Conservation (phyloP, 2,888 invertebrate genomes). For the Carcina quercana region DNA sequence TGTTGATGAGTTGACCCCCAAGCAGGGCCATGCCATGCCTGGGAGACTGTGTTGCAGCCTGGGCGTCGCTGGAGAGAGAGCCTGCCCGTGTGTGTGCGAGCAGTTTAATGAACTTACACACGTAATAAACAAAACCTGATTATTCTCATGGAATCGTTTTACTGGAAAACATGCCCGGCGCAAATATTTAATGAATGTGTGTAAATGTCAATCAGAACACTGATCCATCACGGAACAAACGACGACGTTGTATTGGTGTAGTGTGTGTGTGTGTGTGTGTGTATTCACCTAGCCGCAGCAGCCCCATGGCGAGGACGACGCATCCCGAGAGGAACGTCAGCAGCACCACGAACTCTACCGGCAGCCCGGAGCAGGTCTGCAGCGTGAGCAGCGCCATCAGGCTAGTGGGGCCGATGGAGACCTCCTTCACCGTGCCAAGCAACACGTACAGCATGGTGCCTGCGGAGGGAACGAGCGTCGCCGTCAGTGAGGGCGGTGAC, state of each 20-base stretch:
- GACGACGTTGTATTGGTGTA: neutral
- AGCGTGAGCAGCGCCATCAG: slow-evolving; percentile 91
- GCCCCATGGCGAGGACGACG: slow-evolving; percentile 85
- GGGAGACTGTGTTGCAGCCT: too few relatives aligned
- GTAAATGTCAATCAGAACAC: too few relatives aligned
- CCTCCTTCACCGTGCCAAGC: slow-evolving; percentile 91
- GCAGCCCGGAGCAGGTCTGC: slow-evolving; percentile 80
- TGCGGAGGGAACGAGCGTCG: slow-evolving; percentile 29
- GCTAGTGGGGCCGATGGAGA: slow-evolving; percentile 94
- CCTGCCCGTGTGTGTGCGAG: too few relatives aligned
- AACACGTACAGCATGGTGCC: slow-evolving; percentile 90
- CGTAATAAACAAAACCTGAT: too few relatives aligned
- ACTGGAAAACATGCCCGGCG: too few relatives aligned
- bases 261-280: neutral
- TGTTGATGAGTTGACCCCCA: too few relatives aligned
- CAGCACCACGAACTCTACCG: slow-evolving; percentile 82
- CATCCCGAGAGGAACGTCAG: slow-evolving; percentile 86
- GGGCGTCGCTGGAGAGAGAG: too few relatives aligned
- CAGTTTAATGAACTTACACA: too few relatives aligned
- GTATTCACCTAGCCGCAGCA: slow-evolving; percentile 83
- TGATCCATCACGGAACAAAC: too few relatives aligned
- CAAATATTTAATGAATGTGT: too few relatives aligned
- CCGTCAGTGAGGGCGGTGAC: neutral
- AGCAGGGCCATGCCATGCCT: too few relatives aligned
- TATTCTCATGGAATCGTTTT: too few relatives aligned